A percentile compares a stretch with the other conserved stretches of the same genome.
Conservation (phyloP, 2,888 invertebrate genomes). For the Aspidapion aeneum region DNA sequence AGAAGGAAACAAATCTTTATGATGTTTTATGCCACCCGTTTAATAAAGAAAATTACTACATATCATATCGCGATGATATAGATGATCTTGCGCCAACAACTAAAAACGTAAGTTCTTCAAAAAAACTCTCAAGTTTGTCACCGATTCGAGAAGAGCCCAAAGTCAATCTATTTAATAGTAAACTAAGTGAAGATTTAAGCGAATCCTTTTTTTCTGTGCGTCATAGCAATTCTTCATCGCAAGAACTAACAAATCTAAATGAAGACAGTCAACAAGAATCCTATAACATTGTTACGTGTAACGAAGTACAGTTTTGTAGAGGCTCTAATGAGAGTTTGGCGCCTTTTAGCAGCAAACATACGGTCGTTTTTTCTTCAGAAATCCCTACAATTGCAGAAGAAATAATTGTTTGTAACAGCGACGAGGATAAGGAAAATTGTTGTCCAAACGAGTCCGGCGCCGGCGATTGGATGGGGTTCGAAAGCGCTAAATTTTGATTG, state of each 20-base stretch:
- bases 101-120: neutral
- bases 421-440: conserved; percentile 32
- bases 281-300: conserved; percentile 33
- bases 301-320: conserved; percentile 38
- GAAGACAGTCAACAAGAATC: conserved; percentile 25
- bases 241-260: conserved; percentile 5
- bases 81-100: neutral
- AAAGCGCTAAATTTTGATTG: conserved; percentile 43
- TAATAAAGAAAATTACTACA: neutral
- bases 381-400: conserved; percentile 30
- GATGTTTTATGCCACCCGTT: neutral
- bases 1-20: no score
- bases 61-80: neutral
- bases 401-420: conserved; percentile 13
- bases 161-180: conserved; percentile 31
- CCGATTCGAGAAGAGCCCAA: conserved; percentile 42
- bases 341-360: conserved; percentile 6
- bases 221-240: conserved; percentile 1
- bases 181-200: conserved; percentile 6
- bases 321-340: neutral
- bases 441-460: conserved; percentile 31
- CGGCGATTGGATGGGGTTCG: conserved; percentile 47
- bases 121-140: conserved; percentile 26
- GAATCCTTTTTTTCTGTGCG: conserved; percentile 5
- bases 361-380: conserved; percentile 30